Conservation (phyloP, 2,113 vertebrate genomes). For the Saguinus imperator region DNA sequence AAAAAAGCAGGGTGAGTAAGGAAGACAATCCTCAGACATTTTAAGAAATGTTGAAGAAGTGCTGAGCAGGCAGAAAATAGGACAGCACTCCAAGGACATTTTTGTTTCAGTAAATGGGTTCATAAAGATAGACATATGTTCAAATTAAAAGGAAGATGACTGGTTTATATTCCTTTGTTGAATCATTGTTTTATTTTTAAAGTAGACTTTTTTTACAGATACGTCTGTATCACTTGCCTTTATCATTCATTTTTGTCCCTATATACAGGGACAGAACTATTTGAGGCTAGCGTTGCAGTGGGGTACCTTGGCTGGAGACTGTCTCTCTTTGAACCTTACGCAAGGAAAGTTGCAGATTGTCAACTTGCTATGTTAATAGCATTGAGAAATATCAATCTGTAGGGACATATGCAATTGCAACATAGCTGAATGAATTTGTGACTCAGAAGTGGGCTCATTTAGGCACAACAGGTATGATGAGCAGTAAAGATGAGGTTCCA, state of each 20-base stretch:
- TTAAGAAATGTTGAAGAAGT: conserved; percentile 40
- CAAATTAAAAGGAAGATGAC: conserved; percentile 56
- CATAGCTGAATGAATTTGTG: conserved; percentile 91
- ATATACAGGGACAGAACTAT: conserved; percentile 77
- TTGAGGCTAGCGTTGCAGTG: conserved; percentile 82
- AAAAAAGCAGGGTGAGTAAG: not conserved
- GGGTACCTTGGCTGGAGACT: conserved; percentile 92
- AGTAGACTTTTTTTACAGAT: not conserved
- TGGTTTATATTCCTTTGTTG: conserved; percentile 37
- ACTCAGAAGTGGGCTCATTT: conserved; percentile 90
- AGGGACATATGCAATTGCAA: conserved; percentile 90
- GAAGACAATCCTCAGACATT: not conserved
- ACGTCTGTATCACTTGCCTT: not conserved
- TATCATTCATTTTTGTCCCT: conserved; percentile 5
- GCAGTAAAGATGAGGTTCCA: conserved; percentile 90
- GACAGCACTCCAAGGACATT: not conserved
- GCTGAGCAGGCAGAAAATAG: conserved; percentile 19
- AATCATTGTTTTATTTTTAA: conserved; percentile 45
- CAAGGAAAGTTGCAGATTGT: conserved; percentile 89
- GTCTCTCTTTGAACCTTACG: conserved; percentile 93
- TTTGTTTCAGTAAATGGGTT: conserved; percentile 6
- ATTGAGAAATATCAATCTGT: conserved; percentile 91
- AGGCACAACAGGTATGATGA: conserved; percentile 93
- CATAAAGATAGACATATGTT: conserved; percentile 33
- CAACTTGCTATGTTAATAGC: conserved; percentile 92